Percentiles rank a stretch among this genome's conserved stretches.
These are phyloP conservation scores for Pseudomyrmex gracilis DNA, from an alignment of 1,140 invertebrate species.

Conservation along the genomic window DNA sequence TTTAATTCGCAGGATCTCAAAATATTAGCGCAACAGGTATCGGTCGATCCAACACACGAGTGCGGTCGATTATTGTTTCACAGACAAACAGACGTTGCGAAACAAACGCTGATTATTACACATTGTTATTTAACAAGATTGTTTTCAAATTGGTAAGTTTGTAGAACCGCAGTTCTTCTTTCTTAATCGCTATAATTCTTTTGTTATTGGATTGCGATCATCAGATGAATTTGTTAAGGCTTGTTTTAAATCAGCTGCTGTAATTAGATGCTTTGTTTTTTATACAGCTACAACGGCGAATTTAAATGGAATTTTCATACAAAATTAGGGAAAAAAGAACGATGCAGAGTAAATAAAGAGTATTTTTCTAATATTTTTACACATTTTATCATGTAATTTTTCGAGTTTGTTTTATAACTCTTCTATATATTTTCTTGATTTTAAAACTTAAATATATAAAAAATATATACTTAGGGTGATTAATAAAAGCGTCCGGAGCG, in stretches of 20 bases:
- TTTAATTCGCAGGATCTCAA: slow-evolving; percentile 47
- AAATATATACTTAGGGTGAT: too few relatives aligned
- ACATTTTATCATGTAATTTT: too few relatives aligned
- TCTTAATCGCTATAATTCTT: slow-evolving; percentile 30
- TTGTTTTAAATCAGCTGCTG: slow-evolving; percentile 50
- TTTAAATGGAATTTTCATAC: not conserved
- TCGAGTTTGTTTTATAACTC: too few relatives aligned
- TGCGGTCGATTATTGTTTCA: slow-evolving; percentile 45
- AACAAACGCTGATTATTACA: slow-evolving; percentile 30
- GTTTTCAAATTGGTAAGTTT: not conserved
- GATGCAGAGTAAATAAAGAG: too few relatives aligned
- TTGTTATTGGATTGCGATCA: slow-evolving; percentile 25
- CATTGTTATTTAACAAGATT: slow-evolving; percentile 23
- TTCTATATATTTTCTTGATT: too few relatives aligned
- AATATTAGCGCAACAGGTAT: slow-evolving; percentile 62
- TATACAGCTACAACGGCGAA: slow-evolving; percentile 11
- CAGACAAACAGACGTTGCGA: not conserved
- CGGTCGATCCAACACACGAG: slow-evolving; percentile 31
- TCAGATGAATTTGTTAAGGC: slow-evolving; percentile 56
- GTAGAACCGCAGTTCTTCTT: not conserved
- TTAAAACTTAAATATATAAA: too few relatives aligned
- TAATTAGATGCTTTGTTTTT: slow-evolving; percentile 58
- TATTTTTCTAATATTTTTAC: too few relatives aligned
- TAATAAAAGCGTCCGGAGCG: too few relatives aligned
- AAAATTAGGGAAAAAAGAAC: too few relatives aligned